Evolutionary conservation across 2,888 invertebrate genomes (phyloP).

Genomic region (Drosophila nigricruria): DNA sequence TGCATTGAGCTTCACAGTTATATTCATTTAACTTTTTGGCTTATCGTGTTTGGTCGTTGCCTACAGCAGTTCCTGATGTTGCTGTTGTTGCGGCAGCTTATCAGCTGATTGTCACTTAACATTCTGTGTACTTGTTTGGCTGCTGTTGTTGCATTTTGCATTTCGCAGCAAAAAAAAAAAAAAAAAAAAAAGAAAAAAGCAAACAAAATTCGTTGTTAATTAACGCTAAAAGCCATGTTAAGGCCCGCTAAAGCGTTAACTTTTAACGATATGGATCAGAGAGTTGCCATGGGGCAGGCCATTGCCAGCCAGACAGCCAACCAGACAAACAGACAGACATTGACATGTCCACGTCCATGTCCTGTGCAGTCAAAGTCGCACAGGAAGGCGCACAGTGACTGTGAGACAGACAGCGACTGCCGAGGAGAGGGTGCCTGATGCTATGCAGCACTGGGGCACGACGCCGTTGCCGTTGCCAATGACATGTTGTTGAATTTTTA

Average conservation of each 20-base stretch:
- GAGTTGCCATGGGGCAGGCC: conserved; percentile 54
- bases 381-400: conserved; percentile 53
- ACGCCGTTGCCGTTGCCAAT: conserved; percentile 61
- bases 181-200: conserved; percentile 55
- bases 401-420: conserved; percentile 12
- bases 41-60: conserved; percentile 45
- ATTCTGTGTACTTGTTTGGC: conserved; percentile 55
- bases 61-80: conserved; percentile 23
- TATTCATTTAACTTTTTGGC: conserved; percentile 43
- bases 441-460: conserved; percentile 30
- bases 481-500: conserved; percentile 82
- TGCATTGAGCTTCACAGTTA: conserved; percentile 28
- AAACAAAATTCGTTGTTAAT: conserved; percentile 77
- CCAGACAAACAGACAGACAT: conserved; percentile 60
- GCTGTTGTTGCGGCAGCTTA: conserved; percentile 58
- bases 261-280: conserved; percentile 78
- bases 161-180: conserved; percentile 57
- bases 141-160: conserved; percentile 55
- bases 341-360: conserved; percentile 81
- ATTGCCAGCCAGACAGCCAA: conserved; percentile 21
- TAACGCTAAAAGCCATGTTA: conserved; percentile 82
- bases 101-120: conserved; percentile 66
- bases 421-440: conserved; percentile 62
- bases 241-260: conserved; percentile 81
- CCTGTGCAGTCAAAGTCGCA: conserved; percentile 77